Base-by-base conservation (phyloP, 2,888 invertebrate species). In the Campoletis raptor region DNA sequence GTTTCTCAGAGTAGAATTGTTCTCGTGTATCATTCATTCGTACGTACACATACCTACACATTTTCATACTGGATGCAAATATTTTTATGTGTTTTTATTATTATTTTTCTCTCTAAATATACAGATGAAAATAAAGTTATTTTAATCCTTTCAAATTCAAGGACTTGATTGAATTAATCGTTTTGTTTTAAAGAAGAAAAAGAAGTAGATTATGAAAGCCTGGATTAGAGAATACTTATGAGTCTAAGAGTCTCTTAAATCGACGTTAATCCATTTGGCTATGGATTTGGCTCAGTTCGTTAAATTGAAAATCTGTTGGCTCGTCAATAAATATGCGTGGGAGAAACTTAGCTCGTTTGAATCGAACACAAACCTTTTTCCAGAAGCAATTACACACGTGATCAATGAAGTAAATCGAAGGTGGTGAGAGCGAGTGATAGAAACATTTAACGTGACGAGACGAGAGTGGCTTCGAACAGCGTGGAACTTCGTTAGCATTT, bases 341-440 rank as follows among this genome's bases (percentile, higher is more conserved):
- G 61, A 61, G 61, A 61, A 61, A 61, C 30, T 15, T 15, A 1
- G 61, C 15, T 81, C 67, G 74, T 70, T 54, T 30, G 48, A 52
- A 73, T 36, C 61, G 89, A 89, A 85, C 48, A 78, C 83, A 82
- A 66, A 80, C 85, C 87, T 83, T 80, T 87, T 88, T 87, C 85
- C 64, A 85, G 87, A 86, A 85, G 89, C 86, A 88, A 89, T 90
- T 90, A 90, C 64, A 21, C 73, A 24, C 81, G 30, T 77, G 87
- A 88, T 88, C 88, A 81, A 85, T 77, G 67, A 86, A 82, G 81
- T 82, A 77, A 83, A 88, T 89, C 89, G 86, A 84, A 88, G 88
- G 88, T 88, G 85, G 80, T 61, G 84, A 86, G 72, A 64, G 73
- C 78, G 48, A 70, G 66, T 69, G 67, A 85, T 79, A 78, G 66